Conservation (phyloP, 2,113 vertebrate species). For the Myrmecophaga tridactyla region DNA sequence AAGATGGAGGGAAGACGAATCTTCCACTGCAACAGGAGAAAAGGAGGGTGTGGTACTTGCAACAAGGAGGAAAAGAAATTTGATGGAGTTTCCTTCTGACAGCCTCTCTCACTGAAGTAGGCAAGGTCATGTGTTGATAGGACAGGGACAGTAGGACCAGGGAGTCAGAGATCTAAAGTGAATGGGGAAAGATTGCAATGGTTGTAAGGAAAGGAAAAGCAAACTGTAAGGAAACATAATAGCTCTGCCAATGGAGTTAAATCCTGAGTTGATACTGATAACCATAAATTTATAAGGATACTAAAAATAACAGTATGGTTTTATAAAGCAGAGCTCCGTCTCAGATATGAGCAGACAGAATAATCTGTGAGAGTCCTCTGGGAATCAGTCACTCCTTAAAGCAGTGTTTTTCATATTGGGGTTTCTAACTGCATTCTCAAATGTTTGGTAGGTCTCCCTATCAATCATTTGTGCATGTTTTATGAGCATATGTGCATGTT, state of each 20-base stretch:
- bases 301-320: not conserved
- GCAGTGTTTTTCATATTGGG: no score
- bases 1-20: not conserved
- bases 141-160: not conserved
- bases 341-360: not conserved
- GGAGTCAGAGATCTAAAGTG: not conserved
- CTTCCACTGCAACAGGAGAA: not conserved
- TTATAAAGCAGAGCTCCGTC: not conserved
- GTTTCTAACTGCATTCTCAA: no score
- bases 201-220: not conserved
- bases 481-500: no score
- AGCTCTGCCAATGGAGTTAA: not conserved
- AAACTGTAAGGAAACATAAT: not conserved
- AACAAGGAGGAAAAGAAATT: not conserved
- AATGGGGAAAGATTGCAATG: not conserved
- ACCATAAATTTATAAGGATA: not conserved
- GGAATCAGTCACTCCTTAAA: no score
- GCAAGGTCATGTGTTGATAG: not conserved
- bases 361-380: not conserved
- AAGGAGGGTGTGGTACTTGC: not conserved
- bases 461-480: no score
- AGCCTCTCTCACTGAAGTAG: not conserved
- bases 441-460: no score
- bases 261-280: not conserved
- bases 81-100: not conserved